These are phyloP conservation scores for Cinara cedri DNA, from an alignment of 2,888 invertebrate genomes.

Conservation along the genomic window DNA sequence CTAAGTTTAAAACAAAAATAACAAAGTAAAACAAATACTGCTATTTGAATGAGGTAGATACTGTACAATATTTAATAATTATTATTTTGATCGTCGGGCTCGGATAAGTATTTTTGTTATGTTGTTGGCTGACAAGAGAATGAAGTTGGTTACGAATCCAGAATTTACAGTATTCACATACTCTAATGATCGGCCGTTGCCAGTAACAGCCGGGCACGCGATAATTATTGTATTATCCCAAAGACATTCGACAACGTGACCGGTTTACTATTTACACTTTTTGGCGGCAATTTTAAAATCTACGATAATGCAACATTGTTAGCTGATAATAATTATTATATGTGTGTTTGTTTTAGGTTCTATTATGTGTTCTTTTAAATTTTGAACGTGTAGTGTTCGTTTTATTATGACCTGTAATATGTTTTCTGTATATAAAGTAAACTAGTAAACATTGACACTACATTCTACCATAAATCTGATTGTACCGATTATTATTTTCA, in stretches of 20 bases:
- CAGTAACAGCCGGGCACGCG: background rate
- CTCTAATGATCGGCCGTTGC: background rate
- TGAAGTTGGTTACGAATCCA: slow-evolving; percentile 32
- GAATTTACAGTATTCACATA: background rate
- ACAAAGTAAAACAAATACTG: background rate
- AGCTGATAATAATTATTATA: too few species aligned
- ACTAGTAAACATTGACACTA: too few species aligned
- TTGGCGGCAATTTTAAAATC: too few species aligned
- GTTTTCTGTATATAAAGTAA: too few species aligned
- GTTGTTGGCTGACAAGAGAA: background rate
- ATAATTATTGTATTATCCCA: background rate
- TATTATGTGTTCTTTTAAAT: too few species aligned
- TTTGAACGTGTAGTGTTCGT: too few species aligned
- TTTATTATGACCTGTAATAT: too few species aligned
- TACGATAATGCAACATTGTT: too few species aligned
- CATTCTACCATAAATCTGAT: too few species aligned
- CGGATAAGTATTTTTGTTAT: slow-evolving; percentile 5
- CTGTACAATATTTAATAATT: background rate
- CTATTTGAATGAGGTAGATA: background rate
- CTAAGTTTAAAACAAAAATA: background rate
- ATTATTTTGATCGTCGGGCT: background rate
- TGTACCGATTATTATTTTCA: too few species aligned
- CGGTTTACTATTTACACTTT: too few species aligned
- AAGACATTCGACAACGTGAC: background rate
- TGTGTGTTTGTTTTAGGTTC: too few species aligned